Conservation (phyloP, 2,797 vertebrate species). For the Cossypha dichroa region DNA sequence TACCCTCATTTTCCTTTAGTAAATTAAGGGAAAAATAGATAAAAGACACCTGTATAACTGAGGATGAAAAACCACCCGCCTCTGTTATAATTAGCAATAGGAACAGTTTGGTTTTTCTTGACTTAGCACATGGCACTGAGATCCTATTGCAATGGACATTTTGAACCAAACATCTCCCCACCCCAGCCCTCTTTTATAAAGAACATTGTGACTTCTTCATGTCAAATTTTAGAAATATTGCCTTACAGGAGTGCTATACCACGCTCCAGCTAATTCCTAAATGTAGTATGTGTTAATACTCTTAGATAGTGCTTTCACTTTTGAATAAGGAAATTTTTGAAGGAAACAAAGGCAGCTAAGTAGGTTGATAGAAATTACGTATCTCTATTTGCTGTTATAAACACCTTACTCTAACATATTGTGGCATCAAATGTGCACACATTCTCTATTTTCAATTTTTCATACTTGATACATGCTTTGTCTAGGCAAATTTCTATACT, state of each 20-base stretch:
- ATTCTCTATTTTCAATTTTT: neutral
- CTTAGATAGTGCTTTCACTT: constrained; percentile 5
- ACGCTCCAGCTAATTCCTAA: constrained; percentile 24
- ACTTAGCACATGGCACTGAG: neutral
- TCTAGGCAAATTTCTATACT: neutral
- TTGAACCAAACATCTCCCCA: neutral
- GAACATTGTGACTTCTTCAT: neutral
- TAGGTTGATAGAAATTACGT: neutral
- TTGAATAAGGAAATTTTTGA: neutral
- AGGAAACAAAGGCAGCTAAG: neutral
- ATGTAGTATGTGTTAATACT: neutral
- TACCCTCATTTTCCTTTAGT: neutral
- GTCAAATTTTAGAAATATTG: constrained; percentile 29
- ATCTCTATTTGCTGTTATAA: neutral
- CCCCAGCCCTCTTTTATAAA: neutral
- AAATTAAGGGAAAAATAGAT: neutral
- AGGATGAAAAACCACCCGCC: neutral
- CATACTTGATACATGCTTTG: neutral
- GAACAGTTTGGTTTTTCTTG: neutral
- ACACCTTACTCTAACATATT: neutral
- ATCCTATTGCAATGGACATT: neutral
- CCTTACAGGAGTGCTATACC: neutral
- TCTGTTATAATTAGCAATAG: neutral
- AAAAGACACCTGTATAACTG: neutral
- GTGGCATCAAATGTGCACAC: neutral